Evolutionary conservation across 2,888 invertebrate genomes (phyloP).

Genomic region (Chrysodeixis includens): DNA sequence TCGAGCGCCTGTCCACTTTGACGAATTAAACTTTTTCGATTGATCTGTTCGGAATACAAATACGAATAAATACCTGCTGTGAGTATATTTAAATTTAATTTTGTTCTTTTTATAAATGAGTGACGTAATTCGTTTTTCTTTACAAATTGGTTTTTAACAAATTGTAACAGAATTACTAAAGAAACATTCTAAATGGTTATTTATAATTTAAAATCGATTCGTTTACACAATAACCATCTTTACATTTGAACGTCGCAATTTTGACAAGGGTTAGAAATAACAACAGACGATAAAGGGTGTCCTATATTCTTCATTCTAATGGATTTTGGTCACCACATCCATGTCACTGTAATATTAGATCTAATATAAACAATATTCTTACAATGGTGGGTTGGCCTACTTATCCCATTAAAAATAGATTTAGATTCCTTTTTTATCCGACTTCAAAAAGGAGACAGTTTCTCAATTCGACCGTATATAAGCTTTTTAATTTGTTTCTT

Average conservation of each 20-base stretch:
- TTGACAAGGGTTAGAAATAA: constrained; percentile 77
- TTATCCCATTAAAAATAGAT: no score
- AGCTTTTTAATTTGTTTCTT: no score
- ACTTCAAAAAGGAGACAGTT: no score
- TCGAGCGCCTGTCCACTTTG: constrained; percentile 25
- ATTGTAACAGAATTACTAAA: not conserved
- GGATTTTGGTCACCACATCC: constrained; percentile 61
- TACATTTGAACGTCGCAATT: constrained; percentile 66
- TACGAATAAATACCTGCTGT: not conserved
- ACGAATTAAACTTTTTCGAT: constrained; percentile 40
- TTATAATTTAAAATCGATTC: not conserved
- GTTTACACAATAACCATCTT: constrained; percentile 39
- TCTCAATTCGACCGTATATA: no score
- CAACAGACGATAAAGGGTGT: constrained; percentile 72
- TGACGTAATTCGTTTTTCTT: not conserved
- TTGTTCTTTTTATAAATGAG: not conserved
- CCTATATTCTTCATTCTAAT: constrained; percentile 69
- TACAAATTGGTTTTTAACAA: not conserved
- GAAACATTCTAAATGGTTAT: not conserved
- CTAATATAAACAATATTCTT: constrained; percentile 21
- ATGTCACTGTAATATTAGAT: constrained; percentile 58
- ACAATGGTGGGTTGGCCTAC: not conserved
- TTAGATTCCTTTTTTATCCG: no score
- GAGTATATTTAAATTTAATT: not conserved
- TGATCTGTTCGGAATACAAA: not conserved